Base-by-base conservation (phyloP, 2,797 vertebrate species). In the Chanos chanos region DNA sequence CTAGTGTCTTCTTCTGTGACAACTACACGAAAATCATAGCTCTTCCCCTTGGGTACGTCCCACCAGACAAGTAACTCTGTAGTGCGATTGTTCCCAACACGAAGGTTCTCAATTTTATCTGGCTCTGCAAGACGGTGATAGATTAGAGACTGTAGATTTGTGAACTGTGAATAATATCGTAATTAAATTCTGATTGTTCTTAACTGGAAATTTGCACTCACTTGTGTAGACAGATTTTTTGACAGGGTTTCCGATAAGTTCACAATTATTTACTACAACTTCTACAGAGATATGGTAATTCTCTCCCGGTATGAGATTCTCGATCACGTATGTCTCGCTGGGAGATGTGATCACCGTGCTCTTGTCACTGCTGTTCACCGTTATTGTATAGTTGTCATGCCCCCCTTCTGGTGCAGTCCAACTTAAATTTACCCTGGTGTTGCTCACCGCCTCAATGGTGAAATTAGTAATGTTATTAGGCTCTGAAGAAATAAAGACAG, bases 331-430 rank as follows among this genome's bases (percentile, higher is more conserved):
- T 0, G 0, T 0, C 0, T 0, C 8, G 19, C 3, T 0, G 0
- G 25, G 0, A 1, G 0, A 0, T 0, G 31, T 3, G 1, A 4
- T 1, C 1, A 0, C 0, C 0, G 0, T 0, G 3, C 8, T 9
- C 1, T 1, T 4, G 3, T 1, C 7, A 0, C 0, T 0, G 24
- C 40, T 41, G 3, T 16, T 6, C 3, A 15, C 7, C 4, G 4
- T 0, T 4, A 77, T 0, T 0, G 1, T 1, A 47, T 83, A 88
- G 28, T 40, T 28, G 18, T 5, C 21, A 3, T 10, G 4, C 0
- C 55, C 60, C 45, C 83, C 83, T 1, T 0, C 3, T 0, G 83
- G 68, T 6, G 36, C 33, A 0, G 0, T 0, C 85, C 85, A 88
- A 0, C 0, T 67, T 59, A 86, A 68, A 5, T 0, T 0, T 4